Base-by-base conservation (phyloP, 2,797 vertebrate genomes). In the Sphenodon punctatus region DNA sequence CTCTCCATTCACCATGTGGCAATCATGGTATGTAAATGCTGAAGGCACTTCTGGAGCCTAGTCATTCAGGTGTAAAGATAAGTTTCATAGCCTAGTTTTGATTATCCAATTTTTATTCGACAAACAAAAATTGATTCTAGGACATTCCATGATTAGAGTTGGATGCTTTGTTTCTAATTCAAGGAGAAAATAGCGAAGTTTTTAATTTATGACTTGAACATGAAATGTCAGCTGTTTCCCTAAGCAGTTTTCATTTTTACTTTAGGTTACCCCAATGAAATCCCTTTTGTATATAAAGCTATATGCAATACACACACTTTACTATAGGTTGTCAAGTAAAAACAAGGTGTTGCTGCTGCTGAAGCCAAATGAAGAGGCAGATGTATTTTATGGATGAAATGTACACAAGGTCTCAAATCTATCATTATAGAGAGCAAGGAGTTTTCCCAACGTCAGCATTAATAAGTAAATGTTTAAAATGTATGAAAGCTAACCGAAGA, bases 291-390 rank as follows among this genome's bases (percentile, higher is more conserved):
- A 74, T 71, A 61, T 15, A 75, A 38, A 58, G 70, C 66, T 72
- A 85, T 43, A 85, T 9, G 84, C 22, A 59, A 46, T 39, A 85
- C n/a, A 63, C 73, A 19, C 22, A 32, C 34, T 34, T 22, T 30
- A 70, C 51, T 80, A 68, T 72, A 2, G 38, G 68, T 34, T 86
- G 68, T 41, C 80, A 10, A 75, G 76, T 65, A 87, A 81, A 89
- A 84, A 75, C 67, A 5, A 89, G 30, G 82, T 61, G 76, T 83
- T 10, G 25, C 11, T 20, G 32, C 30, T 30, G 30, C 16, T 36
- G 42, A 48, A 88, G 71, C 70, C 86, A 81, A 78, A 88, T 9
- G 81, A 77, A 82, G 84, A 61, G 8, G 55, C 83, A 80, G 30
- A 78, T 43, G 68, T 42, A 90, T 87, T 87, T 81, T 63, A 43